Evolutionary conservation across 2,113 vertebrate species (phyloP).

Genomic region (Chloroceryle aenea): DNA sequence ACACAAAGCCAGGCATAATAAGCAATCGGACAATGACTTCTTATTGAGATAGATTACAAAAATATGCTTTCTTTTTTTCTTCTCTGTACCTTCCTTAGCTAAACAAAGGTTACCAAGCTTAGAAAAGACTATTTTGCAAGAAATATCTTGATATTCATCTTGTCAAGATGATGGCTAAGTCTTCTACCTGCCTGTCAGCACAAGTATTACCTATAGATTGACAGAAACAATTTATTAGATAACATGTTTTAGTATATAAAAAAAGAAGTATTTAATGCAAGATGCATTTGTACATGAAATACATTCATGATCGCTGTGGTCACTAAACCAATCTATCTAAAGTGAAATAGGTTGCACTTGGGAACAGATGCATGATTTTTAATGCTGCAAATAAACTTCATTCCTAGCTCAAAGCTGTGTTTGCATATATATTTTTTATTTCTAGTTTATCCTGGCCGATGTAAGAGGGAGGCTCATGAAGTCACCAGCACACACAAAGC

Average conservation of each 20-base stretch:
- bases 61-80: neutral
- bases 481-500: conserved; percentile 18
- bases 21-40: neutral
- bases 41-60: neutral
- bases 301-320: neutral
- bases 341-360: neutral
- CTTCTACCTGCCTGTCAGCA: neutral
- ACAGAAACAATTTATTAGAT: neutral
- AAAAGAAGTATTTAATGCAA: neutral
- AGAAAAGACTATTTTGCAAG: conserved; percentile 7
- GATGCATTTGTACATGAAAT: neutral
- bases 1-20: neutral
- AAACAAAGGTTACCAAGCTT: neutral
- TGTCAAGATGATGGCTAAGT: neutral
- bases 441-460: neutral
- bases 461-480: conserved; percentile 3
- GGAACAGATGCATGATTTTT: neutral
- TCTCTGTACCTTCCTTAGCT: neutral
- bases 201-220: neutral
- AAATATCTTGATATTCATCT: neutral
- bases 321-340: neutral
- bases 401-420: neutral
- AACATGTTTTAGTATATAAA: neutral
- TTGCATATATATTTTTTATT: conserved; percentile 12
- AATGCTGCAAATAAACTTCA: neutral